A percentile compares a stretch with the other conserved stretches of the same genome.
Evolutionary conservation across 2,797 vertebrate genomes (phyloP).

Genomic region (Parambassis ranga): DNA sequence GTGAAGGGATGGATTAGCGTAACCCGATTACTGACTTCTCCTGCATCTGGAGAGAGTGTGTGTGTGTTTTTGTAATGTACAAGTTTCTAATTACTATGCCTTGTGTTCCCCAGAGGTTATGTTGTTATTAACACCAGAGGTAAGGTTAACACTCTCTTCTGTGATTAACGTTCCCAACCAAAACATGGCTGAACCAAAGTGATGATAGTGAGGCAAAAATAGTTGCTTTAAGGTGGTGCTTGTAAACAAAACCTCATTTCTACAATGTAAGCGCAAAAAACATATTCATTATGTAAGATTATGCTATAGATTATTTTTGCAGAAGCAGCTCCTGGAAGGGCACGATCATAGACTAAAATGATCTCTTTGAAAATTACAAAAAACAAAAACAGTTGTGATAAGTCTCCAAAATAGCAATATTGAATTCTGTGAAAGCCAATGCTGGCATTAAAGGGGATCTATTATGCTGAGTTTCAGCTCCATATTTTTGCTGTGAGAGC

Average conservation of each 20-base stretch:
- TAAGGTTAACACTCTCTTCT: constrained; percentile 28
- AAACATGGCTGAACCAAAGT: constrained; percentile 10
- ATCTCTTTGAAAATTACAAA: no score
- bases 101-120: constrained; percentile 26
- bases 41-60: constrained; percentile 55
- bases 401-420: no score
- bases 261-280: neutral
- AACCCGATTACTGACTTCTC: constrained; percentile 66
- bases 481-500: no score
- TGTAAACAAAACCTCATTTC: neutral
- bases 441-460: no score
- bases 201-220: neutral
- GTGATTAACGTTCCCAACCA: neutral
- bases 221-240: neutral
- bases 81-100: constrained; percentile 61
- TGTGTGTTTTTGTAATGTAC: constrained; percentile 49
- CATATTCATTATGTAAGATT: no score
- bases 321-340: no score
- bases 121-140: constrained; percentile 20
- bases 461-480: no score
- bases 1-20: constrained; percentile 68
- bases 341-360: no score
- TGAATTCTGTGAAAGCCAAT: no score
- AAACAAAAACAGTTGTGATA: no score
- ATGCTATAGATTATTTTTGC: no score